phyloP scores from a whole-genome alignment of 53 echinoderm and acorn worm species.

The Temnopleurus reevesii region DNA sequence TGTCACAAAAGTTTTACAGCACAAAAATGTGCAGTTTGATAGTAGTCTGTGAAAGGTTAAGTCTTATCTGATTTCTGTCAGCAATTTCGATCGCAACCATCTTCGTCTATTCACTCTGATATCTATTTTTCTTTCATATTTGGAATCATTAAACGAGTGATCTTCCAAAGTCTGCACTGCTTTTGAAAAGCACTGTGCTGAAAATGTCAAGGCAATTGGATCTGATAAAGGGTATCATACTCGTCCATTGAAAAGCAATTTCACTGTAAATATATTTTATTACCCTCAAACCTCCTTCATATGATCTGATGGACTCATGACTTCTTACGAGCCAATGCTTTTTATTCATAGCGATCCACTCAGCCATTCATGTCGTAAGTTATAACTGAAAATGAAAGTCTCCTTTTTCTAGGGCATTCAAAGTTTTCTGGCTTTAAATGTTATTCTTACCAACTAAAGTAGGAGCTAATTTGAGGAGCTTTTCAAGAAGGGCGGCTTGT shows the following conservation, averaged over 20 bases:
- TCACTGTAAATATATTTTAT: background rate
- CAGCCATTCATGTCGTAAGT: too few species aligned
- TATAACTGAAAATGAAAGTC: too few species aligned
- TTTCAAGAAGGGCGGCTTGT: background rate
- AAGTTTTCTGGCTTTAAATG: background rate
- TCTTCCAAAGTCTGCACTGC: background rate
- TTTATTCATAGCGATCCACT: too few species aligned
- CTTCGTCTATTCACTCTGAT: background rate
- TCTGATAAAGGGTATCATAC: background rate
- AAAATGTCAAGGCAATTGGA: conserved; percentile 20
- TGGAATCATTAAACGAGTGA: too few species aligned
- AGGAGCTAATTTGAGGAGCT: background rate
- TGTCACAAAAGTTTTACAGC: too few species aligned
- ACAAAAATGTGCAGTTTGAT: too few species aligned
- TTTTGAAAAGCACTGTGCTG: background rate
- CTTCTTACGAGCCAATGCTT: too few species aligned
- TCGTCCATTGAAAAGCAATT: background rate
- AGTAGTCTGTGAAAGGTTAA: too few species aligned
- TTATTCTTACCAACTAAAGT: background rate
- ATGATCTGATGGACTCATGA: too few species aligned
- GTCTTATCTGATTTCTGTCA: too few species aligned
- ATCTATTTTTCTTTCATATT: background rate
- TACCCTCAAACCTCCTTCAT: background rate
- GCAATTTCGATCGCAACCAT: too few species aligned
- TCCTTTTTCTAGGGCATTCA: conserved; percentile 15